These are phyloP conservation scores for Ctenoplectra terminalis DNA, from an alignment of 1,140 invertebrate species.

Conservation along the genomic window DNA sequence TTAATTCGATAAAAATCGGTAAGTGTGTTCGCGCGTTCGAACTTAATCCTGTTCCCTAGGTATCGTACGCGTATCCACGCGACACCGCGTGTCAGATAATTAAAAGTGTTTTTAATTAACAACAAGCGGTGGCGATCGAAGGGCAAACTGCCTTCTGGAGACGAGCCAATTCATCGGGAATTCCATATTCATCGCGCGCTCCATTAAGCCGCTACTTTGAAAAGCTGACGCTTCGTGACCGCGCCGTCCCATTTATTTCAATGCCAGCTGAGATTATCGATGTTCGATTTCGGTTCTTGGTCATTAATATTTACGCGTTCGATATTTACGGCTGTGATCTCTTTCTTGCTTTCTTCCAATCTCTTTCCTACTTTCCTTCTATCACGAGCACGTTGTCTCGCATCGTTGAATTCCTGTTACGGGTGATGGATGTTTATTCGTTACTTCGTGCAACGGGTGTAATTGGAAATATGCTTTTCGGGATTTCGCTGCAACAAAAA, in stretches of 20 bases:
- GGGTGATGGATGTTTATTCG: not conserved
- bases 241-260: constrained; percentile 48
- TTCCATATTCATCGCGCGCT: constrained; percentile 56
- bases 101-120: constrained; percentile 50
- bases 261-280: constrained; percentile 47
- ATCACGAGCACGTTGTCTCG: not conserved
- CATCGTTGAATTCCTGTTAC: not conserved
- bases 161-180: constrained; percentile 54
- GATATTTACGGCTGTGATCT: constrained; percentile 13
- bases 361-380: too few species aligned
- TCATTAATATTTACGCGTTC: constrained; percentile 27
- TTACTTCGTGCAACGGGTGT: not conserved
- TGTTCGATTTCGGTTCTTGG: constrained; percentile 15
- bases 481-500: not conserved
- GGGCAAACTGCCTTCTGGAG: constrained; percentile 49
- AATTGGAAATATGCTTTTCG: not conserved
- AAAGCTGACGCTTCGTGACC: constrained; percentile 26
- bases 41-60: not conserved
- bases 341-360: too few species aligned
- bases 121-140: constrained; percentile 32
- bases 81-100: constrained; percentile 7
- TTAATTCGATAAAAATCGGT: not conserved
- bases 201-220: constrained; percentile 52
- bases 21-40: not conserved
- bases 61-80: not conserved